Conservation (phyloP, 2,113 vertebrate genomes). For the Pelusios castaneus region DNA sequence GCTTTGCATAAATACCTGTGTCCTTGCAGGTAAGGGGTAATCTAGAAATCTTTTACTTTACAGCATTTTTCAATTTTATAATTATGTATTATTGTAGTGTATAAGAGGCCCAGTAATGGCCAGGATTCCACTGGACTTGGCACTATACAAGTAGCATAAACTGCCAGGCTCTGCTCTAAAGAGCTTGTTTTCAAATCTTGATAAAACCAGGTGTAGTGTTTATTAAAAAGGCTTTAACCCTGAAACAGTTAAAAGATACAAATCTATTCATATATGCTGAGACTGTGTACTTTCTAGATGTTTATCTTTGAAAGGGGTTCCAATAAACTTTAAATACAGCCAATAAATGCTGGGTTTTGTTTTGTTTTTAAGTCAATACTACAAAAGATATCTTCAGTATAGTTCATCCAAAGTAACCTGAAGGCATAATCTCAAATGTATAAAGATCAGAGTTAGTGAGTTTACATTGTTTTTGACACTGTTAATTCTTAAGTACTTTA, state of each 20-base stretch:
- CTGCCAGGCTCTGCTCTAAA: not conserved
- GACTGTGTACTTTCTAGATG: not conserved
- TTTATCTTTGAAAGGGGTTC: not conserved
- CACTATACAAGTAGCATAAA: not conserved
- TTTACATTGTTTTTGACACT: not conserved
- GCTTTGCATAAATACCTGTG: not conserved
- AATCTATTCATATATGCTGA: not conserved
- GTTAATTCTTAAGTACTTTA: not conserved
- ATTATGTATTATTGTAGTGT: not conserved
- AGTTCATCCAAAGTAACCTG: not conserved
- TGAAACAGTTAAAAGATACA: not conserved
- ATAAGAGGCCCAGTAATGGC: not conserved
- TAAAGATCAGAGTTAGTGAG: not conserved
- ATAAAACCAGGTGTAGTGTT: not conserved
- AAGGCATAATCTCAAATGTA: not conserved
- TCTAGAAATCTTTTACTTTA: not conserved
- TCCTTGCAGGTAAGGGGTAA: not conserved
- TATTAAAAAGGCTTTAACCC: not conserved
- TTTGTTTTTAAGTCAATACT: not conserved
- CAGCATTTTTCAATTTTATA: not conserved
- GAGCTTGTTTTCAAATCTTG: not conserved
- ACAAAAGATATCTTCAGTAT: not conserved
- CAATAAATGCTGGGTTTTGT: not conserved
- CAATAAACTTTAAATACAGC: not conserved
- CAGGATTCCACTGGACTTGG: not conserved